Base-by-base conservation (phyloP, 92 coral and sea anemone species). In the Epizoanthus ramosus region DNA sequence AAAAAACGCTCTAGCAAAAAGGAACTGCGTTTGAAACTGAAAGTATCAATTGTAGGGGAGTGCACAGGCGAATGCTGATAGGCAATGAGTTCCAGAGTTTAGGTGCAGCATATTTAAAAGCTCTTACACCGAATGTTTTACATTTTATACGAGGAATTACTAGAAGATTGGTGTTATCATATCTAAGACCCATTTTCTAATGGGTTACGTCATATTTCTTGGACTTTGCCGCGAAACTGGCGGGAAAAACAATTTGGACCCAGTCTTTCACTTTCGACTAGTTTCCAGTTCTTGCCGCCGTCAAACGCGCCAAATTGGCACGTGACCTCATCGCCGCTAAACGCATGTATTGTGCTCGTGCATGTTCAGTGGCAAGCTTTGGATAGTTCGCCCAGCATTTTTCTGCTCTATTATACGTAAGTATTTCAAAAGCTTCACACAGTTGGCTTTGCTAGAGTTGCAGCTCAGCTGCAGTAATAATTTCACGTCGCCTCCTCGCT, bases 291-390 rank as follows among this genome's bases (percentile, higher is more conserved):
- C 88, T 85, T 92, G 87, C 92, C 93, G 87, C 92, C 93, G 88
- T 79, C 79, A 84, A 88, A 87, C 93, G 93, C 94, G 94, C 94
- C 93, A 93, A 91, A 85, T 84, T 90, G 87, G 92, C 97, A 93
- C 97, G 97, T 93, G 97, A 93, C 92, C 92, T 84, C 85, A 88
- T 70, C 88, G 86, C 87, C 91, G 88, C 88, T 61, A 90, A 91
- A 93, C 97, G 97, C 97, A 93, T 93, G 97, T 93, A 93, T 93
- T 93, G 97, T 93, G 97, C 93, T 90, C 94, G 85, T 91, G 94
- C 93, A 90, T 93, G 89, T 92, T 83, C 88, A 53, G 91, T 91
- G 97, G 71, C 82, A 77, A 60, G 71, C 57, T 77, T 77, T 60
- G 82, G 70, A 61, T 39, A 77, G 82, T 77, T 77, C 71, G 82